Conservation (phyloP, 2,888 invertebrate genomes). For the Dolichopus griseipennis region DNA sequence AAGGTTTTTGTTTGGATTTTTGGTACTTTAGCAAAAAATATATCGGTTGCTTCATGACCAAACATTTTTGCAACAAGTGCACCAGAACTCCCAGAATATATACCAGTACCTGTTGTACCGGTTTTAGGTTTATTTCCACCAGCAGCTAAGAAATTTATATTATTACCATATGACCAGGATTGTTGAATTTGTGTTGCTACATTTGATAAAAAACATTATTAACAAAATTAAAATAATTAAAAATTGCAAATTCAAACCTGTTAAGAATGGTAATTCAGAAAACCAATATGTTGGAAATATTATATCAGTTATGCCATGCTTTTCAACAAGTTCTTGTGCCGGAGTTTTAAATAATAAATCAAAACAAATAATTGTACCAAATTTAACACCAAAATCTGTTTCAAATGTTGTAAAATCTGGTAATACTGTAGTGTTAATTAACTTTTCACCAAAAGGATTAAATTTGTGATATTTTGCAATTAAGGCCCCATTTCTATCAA, state of each 20-base stretch:
- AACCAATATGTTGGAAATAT: constrained; percentile 66
- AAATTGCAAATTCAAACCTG: constrained; percentile 36
- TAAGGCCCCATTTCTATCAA: constrained; percentile 61
- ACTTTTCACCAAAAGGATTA: constrained; percentile 43
- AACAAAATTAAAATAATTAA: neutral
- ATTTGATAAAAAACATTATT: neutral
- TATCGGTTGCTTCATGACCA: constrained; percentile 25
- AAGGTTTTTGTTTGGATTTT: constrained; percentile 23
- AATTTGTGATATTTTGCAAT: constrained; percentile 48
- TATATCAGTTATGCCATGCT: constrained; percentile 30
- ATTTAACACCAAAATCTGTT: constrained; percentile 68
- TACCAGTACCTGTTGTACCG: constrained; percentile 54
- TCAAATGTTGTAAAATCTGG: constrained; percentile 55
- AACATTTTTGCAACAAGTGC: constrained; percentile 32
- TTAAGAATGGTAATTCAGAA: constrained; percentile 62
- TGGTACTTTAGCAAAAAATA: constrained; percentile 33
- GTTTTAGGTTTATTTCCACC: constrained; percentile 49
- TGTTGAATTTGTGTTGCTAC: constrained; percentile 51
- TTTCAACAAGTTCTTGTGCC: constrained; percentile 45
- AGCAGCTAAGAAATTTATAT: constrained; percentile 52
- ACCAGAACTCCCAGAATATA: constrained; percentile 44
- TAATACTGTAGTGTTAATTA: constrained; percentile 41
- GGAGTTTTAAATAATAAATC: constrained; percentile 73
- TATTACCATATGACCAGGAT: constrained; percentile 51
- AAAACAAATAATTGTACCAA: constrained; percentile 76